phyloP scores from a whole-genome alignment of 2,797 vertebrate genomes.

The Eutrigla gurnardus region DNA sequence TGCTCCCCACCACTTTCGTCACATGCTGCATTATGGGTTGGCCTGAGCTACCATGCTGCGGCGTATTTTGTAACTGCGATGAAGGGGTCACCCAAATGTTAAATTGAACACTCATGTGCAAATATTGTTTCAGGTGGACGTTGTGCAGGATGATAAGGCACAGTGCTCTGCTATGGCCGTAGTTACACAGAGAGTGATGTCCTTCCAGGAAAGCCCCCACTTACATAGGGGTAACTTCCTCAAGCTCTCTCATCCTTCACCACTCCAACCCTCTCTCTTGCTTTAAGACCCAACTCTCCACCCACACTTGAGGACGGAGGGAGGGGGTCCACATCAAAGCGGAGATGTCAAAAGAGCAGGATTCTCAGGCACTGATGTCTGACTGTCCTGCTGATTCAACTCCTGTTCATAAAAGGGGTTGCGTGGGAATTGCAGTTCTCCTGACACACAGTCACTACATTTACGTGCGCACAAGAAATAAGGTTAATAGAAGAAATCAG shows the following conservation, averaged over 20 bases:
- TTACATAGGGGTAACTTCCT: constrained; percentile 82
- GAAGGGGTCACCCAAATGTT: constrained; percentile 88
- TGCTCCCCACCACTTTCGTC: constrained; percentile 77
- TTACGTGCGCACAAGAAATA: constrained; percentile 42
- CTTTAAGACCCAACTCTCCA: constrained; percentile 68
- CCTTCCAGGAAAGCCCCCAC: constrained; percentile 86
- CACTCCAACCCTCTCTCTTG: constrained; percentile 59
- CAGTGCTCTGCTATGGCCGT: constrained; percentile 70
- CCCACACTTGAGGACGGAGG: constrained; percentile 70
- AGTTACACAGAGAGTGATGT: constrained; percentile 83
- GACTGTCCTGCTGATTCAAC: constrained; percentile 77
- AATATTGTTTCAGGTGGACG: constrained; percentile 90
- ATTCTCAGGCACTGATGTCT: constrained; percentile 76
- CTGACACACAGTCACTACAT: constrained; percentile 50
- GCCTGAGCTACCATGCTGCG: constrained; percentile 83
- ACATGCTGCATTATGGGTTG: constrained; percentile 83
- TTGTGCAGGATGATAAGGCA: constrained; percentile 84
- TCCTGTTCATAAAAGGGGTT: constrained; percentile 66
- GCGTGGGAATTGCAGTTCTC: constrained; percentile 69
- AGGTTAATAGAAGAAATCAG: constrained; percentile 50
- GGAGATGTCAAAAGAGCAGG: constrained; percentile 73
- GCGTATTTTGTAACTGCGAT: constrained; percentile 84
- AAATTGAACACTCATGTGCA: constrained; percentile 87
- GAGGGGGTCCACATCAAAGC: constrained; percentile 82
- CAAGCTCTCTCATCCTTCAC: constrained; percentile 67